Evolutionary conservation across 2,113 vertebrate genomes (phyloP).

Genomic region (Rhegmatorhina hoffmannsi): DNA sequence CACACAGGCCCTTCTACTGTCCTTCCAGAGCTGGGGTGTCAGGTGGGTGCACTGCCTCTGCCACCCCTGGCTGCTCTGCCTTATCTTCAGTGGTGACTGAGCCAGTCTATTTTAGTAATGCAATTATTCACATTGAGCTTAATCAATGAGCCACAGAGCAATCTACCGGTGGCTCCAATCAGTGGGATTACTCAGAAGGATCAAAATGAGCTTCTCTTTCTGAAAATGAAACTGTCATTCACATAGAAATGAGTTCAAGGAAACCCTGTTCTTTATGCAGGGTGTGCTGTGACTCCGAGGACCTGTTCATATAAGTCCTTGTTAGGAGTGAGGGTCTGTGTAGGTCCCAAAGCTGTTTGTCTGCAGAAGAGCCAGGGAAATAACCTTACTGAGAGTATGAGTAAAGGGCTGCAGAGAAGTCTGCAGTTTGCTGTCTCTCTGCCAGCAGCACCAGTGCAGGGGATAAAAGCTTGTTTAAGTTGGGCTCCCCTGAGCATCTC

Average conservation of each 20-base stretch:
- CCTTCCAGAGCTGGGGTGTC: neutral
- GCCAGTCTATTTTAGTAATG: neutral
- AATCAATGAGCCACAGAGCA: constrained; percentile 35
- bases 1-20: neutral
- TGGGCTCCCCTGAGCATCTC: neutral
- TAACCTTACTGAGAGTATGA: neutral
- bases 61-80: neutral
- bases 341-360: neutral
- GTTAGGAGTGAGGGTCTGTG: neutral
- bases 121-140: neutral
- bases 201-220: constrained; percentile 8
- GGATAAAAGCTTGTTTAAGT: neutral
- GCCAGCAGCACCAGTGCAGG: neutral
- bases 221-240: constrained; percentile 7
- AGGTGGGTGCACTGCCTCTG: neutral
- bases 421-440: neutral
- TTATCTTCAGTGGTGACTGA: neutral
- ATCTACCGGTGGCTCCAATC: constrained; percentile 32
- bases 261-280: neutral
- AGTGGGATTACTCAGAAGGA: constrained; percentile 24
- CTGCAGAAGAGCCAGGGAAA: neutral
- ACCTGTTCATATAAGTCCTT: neutral
- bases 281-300: neutral
- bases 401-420: neutral
- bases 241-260: neutral